Percentiles rank a stretch among this genome's conserved stretches.
phyloP scores from a whole-genome alignment of 2,888 invertebrate genomes.

The Melikaiella ostensackeni region DNA sequence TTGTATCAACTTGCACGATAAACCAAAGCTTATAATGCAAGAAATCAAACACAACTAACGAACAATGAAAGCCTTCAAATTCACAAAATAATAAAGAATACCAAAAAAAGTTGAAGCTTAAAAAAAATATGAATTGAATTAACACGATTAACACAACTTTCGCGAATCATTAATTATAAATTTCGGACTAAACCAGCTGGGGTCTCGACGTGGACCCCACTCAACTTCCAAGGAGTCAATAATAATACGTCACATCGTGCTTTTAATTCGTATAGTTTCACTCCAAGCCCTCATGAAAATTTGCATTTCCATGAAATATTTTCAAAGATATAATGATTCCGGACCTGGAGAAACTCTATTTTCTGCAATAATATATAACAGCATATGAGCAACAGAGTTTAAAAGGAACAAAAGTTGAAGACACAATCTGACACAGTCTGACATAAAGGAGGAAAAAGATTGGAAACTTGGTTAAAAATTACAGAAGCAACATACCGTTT shows the following conservation, averaged over 20 bases:
- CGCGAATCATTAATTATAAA: background rate
- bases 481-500: slow-evolving; percentile 8
- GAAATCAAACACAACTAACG: too few species aligned
- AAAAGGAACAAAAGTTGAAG: background rate
- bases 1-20: too few species aligned
- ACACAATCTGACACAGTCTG: background rate
- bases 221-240: background rate
- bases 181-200: background rate
- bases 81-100: too few species aligned
- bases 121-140: background rate
- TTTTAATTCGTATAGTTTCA: background rate
- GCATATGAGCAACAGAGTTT: background rate
- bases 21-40: too few species aligned
- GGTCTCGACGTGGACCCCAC: background rate
- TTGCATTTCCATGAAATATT: background rate
- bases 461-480: background rate
- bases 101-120: background rate
- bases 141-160: background rate
- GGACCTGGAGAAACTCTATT: background rate
- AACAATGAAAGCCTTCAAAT: too few species aligned
- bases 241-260: background rate
- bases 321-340: background rate
- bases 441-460: slow-evolving; percentile 2
- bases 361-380: background rate
- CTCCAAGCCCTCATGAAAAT: background rate